phyloP scores from a whole-genome alignment of 2,888 invertebrate genomes.

The Microctonus aethiopoides region DNA sequence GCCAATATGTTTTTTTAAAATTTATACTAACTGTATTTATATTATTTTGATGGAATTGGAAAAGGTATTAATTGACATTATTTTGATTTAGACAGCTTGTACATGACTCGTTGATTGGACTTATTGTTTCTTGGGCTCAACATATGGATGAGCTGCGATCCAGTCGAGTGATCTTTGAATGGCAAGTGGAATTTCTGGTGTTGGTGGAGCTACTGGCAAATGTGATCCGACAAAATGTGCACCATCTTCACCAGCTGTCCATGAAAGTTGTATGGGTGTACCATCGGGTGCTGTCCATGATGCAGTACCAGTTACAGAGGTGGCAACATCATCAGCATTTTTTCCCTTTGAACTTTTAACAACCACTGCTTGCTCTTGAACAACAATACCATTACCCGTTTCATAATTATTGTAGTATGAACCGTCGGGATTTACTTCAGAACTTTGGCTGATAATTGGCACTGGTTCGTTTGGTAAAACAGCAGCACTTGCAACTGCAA shows the following conservation, averaged over 20 bases:
- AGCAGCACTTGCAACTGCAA: slow-evolving; percentile 37
- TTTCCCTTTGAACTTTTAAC: slow-evolving; percentile 29
- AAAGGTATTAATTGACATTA: neutral
- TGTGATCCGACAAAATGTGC: slow-evolving; percentile 38
- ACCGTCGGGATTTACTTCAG: slow-evolving; percentile 41
- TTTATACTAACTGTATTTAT: neutral
- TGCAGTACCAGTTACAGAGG: slow-evolving; percentile 32
- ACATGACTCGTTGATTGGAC: no score
- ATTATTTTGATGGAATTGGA: neutral
- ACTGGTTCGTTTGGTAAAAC: slow-evolving; percentile 32
- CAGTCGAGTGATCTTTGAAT: slow-evolving; percentile 41
- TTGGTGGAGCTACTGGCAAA: slow-evolving; percentile 38
- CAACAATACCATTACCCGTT: slow-evolving; percentile 43
- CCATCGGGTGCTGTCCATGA: slow-evolving; percentile 42
- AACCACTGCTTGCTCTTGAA: slow-evolving; percentile 35
- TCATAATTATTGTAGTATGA: slow-evolving; percentile 40
- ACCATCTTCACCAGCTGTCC: slow-evolving; percentile 41
- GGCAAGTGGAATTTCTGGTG: slow-evolving; percentile 39
- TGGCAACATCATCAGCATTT: slow-evolving; percentile 26
- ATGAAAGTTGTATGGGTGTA: slow-evolving; percentile 32
- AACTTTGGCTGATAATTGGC: slow-evolving; percentile 40
- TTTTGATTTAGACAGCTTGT: neutral
- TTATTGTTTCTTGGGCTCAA: slow-evolving; percentile 20
- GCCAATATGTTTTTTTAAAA: neutral
- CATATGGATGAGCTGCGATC: slow-evolving; percentile 41